These are phyloP conservation scores for Acropternis orthonyx DNA, from an alignment of 2,797 vertebrate species.

Conservation along the genomic window DNA sequence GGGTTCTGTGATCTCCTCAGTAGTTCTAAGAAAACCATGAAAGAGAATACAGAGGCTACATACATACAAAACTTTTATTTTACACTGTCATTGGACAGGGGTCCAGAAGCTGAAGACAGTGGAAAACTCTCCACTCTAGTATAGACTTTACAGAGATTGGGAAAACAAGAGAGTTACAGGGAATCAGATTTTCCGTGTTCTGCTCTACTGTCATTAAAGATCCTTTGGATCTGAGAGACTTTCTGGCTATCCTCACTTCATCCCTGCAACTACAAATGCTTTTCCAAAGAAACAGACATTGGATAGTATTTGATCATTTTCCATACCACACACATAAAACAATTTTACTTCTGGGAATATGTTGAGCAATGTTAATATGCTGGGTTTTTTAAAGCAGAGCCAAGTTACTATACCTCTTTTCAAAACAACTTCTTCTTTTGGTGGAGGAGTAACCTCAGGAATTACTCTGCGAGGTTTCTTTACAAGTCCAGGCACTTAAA, in stretches of 20 bases:
- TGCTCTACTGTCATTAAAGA: background rate
- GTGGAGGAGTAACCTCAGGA: constrained; percentile 73
- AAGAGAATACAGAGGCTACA: background rate
- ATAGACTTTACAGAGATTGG: background rate
- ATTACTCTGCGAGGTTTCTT: constrained; percentile 80
- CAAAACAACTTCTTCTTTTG: constrained; percentile 80
- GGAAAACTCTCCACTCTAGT: background rate
- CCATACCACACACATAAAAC: background rate
- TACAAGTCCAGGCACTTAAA: constrained; percentile 78
- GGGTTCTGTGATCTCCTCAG: background rate
- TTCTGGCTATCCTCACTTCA: background rate
- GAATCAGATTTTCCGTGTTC: background rate
- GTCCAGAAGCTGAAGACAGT: background rate
- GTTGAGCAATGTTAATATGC: background rate
- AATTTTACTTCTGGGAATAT: background rate
- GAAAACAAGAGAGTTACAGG: background rate
- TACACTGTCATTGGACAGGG: background rate
- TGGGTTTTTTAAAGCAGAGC: background rate
- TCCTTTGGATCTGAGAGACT: background rate
- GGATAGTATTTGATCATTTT: background rate
- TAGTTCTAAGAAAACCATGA: background rate
- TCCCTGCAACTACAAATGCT: background rate
- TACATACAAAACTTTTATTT: background rate
- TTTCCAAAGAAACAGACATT: background rate
- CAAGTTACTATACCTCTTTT: constrained; percentile 79